These are phyloP conservation scores for Aspidiotus destructor DNA, from an alignment of 2,888 invertebrate species.

Conservation along the genomic window DNA sequence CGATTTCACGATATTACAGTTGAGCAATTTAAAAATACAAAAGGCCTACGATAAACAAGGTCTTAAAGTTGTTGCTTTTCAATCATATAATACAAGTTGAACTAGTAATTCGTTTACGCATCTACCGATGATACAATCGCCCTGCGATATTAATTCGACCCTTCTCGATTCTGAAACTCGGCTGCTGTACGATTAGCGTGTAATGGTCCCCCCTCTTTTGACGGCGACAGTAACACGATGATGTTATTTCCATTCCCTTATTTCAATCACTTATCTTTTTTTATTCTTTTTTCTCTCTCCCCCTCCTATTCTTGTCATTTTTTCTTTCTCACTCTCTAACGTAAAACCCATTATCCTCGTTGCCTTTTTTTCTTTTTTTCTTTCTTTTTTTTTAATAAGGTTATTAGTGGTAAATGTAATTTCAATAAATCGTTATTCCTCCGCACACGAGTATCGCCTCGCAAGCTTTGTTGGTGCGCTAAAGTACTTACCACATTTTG, in stretches of 20 bases:
- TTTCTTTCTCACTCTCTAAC: too few relatives aligned
- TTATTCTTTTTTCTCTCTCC: background rate
- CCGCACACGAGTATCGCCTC: background rate
- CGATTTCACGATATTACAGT: conserved; percentile 1
- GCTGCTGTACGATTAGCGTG: conserved; percentile 17
- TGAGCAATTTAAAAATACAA: conserved; percentile 23
- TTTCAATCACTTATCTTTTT: background rate
- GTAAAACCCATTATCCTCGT: too few relatives aligned
- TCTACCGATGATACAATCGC: conserved; percentile 27
- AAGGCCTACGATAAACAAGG: conserved; percentile 25
- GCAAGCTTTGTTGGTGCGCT: background rate
- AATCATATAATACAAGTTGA: conserved; percentile 24
- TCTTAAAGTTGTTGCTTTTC: conserved; percentile 30
- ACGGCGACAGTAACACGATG: background rate
- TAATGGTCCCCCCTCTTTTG: conserved; percentile 23
- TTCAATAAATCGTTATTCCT: conserved; percentile 26
- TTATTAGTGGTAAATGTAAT: conserved; percentile 31
- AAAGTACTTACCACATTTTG: conserved; percentile 11
- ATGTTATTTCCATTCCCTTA: conserved; percentile 19
- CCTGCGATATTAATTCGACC: conserved; percentile 28
- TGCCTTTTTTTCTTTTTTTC: background rate
- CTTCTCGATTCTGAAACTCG: conserved; percentile 5
- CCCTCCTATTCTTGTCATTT: too few relatives aligned
- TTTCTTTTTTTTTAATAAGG: conserved; percentile 25
- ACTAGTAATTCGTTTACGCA: conserved; percentile 27